Base-by-base conservation (phyloP, 2,113 vertebrate species). In the Oryzias curvinotus region DNA sequence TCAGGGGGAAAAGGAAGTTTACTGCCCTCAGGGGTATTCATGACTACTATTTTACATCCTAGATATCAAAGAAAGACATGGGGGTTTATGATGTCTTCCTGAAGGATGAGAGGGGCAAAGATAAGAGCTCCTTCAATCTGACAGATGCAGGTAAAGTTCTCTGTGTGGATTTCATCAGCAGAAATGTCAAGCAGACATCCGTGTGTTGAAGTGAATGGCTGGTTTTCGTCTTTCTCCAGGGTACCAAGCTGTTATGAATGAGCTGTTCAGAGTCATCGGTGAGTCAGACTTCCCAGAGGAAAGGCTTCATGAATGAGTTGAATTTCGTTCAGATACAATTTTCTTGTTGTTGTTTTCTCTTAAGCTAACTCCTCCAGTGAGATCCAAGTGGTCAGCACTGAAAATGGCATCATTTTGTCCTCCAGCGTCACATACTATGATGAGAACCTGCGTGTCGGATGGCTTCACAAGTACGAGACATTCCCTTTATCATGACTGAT, bases 191-290 rank as follows among this genome's bases (percentile, higher is more conserved):
- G 41, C n/a, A 30, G 52, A 73, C 30, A 16, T 62, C 26, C 4
- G 43, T 45, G 26, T 12, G 25, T 46, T 19, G 3, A 44, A 46
- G 26, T 60, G 62, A 57, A 71, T 65, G 60, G 8, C 13, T 68
- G 12, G n/a, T 46, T 12, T 71, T 21, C 13, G 65, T n/a, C 49
- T 50, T 75, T 55, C 41, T 47, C 53, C 90, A 99, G 97, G 94
- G 86, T 98, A 96, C 90, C 91, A 94, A 78, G 93, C 96, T 59
- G 89, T 99, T 65, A 94, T 98, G 94, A 94, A 89, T 63, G 96
- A 96, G 92, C 91, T 99, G 47, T 99, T 96, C 90, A 95, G 89
- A 87, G 91, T 90, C 80, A 97, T 98, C 85, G 97, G 97, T 98
- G 90, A 95, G 96, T 82, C 82, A 69, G 45, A 50, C 50, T 14